Conservation (phyloP, 2,888 invertebrate species). For the Lithodes maja region DNA sequence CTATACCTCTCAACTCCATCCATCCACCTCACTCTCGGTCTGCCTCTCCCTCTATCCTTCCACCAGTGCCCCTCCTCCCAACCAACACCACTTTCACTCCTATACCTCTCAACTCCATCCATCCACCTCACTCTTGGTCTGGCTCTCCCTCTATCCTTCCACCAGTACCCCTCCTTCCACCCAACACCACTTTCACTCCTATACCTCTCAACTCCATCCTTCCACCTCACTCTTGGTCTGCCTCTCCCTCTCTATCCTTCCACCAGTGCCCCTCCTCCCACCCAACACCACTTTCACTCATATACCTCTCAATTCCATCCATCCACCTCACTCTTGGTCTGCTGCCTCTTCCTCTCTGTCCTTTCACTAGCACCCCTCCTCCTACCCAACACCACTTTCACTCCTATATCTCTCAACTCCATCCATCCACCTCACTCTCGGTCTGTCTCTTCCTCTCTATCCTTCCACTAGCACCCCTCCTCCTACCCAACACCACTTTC, state of each 20-base stretch:
- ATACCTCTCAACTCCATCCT: neutral
- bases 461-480: too few relatives aligned
- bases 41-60: neutral
- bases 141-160: neutral
- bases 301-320: neutral
- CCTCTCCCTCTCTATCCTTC: neutral
- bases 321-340: neutral
- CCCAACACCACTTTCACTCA: neutral
- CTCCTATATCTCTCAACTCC: neutral
- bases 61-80: neutral
- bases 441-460: neutral
- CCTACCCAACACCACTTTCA: neutral
- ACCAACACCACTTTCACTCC: too few relatives aligned
- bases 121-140: neutral
- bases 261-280: neutral
- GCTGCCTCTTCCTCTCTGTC: slow-evolving; percentile 3
- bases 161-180: neutral
- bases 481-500: too few relatives aligned
- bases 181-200: neutral
- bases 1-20: too few relatives aligned
- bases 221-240: neutral
- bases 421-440: neutral
- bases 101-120: too few relatives aligned
- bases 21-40: too few relatives aligned
- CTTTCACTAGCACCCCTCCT: neutral